These are phyloP conservation scores for Chamaetylas fuelleborni DNA, from an alignment of 2,113 vertebrate species.

Conservation along the genomic window DNA sequence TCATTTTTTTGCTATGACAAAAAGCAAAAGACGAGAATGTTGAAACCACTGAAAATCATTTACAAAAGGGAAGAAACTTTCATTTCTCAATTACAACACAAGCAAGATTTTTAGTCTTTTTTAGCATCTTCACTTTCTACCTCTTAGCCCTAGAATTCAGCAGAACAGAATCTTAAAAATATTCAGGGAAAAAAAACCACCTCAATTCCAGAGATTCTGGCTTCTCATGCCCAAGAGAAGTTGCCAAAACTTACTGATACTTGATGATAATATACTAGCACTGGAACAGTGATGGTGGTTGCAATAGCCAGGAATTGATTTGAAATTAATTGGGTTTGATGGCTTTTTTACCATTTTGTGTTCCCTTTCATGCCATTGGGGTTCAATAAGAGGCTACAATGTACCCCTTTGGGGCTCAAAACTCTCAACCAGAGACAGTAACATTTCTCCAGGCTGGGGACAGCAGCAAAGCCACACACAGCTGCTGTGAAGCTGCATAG, in stretches of 20 bases:
- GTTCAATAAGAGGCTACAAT: neutral
- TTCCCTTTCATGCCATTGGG: neutral
- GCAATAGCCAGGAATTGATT: neutral
- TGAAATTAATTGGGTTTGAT: neutral
- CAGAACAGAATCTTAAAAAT: neutral
- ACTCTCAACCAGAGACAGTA: neutral
- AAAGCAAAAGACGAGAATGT: neutral
- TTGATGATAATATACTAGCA: neutral
- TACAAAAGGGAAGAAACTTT: neutral
- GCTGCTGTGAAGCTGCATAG: neutral
- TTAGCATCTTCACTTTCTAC: neutral
- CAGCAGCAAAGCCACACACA: neutral
- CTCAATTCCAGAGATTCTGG: neutral
- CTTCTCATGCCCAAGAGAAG: neutral
- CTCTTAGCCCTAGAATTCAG: neutral
- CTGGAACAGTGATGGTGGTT: neutral
- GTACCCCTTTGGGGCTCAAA: neutral
- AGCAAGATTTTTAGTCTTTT: neutral
- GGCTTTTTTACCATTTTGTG: neutral
- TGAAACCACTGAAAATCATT: neutral
- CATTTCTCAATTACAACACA: neutral
- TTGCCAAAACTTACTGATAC: neutral
- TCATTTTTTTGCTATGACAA: neutral
- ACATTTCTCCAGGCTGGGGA: neutral
- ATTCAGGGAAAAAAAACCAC: neutral